Evolutionary conservation across 2,113 vertebrate genomes (phyloP).

Genomic region (Caracal caracal): DNA sequence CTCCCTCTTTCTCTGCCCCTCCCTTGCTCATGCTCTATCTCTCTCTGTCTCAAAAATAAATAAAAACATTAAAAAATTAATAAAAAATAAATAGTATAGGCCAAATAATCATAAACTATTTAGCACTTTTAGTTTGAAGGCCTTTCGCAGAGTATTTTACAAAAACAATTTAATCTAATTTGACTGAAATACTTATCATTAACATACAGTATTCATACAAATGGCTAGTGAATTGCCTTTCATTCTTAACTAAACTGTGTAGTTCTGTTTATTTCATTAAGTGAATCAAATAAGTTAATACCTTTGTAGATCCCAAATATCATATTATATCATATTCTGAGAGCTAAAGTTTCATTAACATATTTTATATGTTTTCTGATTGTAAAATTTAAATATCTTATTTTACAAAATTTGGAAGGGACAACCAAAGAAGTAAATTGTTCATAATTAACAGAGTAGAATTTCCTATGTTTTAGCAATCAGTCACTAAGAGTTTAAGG

Average conservation of each 20-base stretch:
- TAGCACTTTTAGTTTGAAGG: background rate
- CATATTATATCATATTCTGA: background rate
- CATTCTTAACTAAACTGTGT: background rate
- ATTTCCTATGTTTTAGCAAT: background rate
- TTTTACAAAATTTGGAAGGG: background rate
- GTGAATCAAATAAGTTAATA: background rate
- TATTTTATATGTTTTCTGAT: background rate
- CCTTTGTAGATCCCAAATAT: background rate
- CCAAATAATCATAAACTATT: background rate
- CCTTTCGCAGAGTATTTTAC: background rate
- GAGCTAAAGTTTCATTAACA: background rate
- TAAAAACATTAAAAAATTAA: too few relatives aligned
- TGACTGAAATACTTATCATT: conserved; percentile 19
- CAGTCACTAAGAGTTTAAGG: background rate
- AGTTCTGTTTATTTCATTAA: background rate
- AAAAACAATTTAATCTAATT: background rate
- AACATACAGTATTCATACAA: background rate
- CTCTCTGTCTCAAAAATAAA: too few relatives aligned
- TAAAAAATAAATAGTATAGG: background rate
- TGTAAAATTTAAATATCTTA: background rate
- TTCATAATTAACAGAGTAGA: background rate
- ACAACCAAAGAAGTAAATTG: background rate
- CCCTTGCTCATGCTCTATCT: too few relatives aligned
- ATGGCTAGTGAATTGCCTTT: background rate
- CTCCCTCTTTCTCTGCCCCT: too few relatives aligned